Percentiles rank a stretch among this genome's conserved stretches.
phyloP scores from a whole-genome alignment of 2,113 vertebrate species.

The Pedetes capensis region DNA sequence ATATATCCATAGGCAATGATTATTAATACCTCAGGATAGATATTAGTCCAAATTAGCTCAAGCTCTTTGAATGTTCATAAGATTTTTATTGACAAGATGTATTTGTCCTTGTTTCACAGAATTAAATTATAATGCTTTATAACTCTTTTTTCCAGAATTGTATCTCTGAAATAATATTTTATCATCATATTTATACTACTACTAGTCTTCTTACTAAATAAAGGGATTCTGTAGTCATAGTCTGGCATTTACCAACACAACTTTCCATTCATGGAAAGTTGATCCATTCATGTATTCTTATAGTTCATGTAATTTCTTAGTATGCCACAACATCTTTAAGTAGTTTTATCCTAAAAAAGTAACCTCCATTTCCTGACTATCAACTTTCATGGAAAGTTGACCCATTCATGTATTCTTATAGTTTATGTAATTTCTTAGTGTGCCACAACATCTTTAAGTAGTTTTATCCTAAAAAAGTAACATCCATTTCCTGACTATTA shows the following conservation, averaged over 20 bases:
- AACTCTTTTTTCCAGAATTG: neutral
- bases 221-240: neutral
- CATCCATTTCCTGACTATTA: slow-evolving; percentile 20
- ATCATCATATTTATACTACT: neutral
- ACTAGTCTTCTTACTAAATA: slow-evolving; percentile 1
- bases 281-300: neutral
- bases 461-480: neutral
- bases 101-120: neutral
- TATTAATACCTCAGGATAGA: neutral
- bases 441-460: neutral
- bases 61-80: neutral
- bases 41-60: neutral
- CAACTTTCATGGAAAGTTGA: too few species aligned
- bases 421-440: slow-evolving; percentile 21
- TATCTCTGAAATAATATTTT: neutral
- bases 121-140: neutral
- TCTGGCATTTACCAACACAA: neutral
- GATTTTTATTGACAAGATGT: neutral
- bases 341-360: neutral
- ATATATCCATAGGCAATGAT: neutral
- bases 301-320: slow-evolving; percentile 15
- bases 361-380: slow-evolving; percentile 16
- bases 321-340: neutral
- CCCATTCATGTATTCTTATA: neutral
- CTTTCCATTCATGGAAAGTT: neutral